Evolutionary conservation across 2,797 vertebrate genomes (phyloP).

Genomic region (Remorina albescens): DNA sequence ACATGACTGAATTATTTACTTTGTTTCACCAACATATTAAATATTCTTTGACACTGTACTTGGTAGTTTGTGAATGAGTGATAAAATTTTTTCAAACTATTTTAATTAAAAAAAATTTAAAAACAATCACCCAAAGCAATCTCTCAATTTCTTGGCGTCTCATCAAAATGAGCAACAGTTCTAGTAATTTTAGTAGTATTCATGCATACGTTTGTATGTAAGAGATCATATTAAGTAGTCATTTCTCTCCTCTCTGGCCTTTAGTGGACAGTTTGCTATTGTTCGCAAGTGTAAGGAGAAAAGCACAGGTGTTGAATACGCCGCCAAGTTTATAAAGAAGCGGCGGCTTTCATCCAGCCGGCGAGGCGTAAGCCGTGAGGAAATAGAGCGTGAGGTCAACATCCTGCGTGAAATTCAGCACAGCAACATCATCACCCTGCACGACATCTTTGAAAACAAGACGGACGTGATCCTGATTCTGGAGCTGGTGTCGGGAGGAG

Average conservation of each 20-base stretch:
- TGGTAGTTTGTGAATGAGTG: constrained; percentile 39
- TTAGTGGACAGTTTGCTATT: constrained; percentile 96
- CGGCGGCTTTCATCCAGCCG: constrained; percentile 95
- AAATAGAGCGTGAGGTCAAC: constrained; percentile 97
- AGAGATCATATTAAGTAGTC: neutral
- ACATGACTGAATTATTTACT: no score
- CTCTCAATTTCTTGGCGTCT: no score
- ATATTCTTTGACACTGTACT: constrained; percentile 20
- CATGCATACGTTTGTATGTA: neutral
- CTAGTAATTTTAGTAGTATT: neutral
- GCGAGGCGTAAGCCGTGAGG: constrained; percentile 95
- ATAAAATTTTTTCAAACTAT: constrained; percentile 21
- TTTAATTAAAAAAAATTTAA: no score
- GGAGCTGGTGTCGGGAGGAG: constrained; percentile 96
- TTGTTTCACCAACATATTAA: constrained; percentile 16
- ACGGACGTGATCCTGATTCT: constrained; percentile 98
- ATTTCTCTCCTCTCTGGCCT: neutral
- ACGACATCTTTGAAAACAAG: constrained; percentile 98
- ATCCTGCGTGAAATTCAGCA: constrained; percentile 97
- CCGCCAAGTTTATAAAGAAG: constrained; percentile 99
- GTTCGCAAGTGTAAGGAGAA: constrained; percentile 96
- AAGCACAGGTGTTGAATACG: constrained; percentile 87
- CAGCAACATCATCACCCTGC: constrained; percentile 98
- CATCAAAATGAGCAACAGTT: no score
- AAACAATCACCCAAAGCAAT: neutral